Base-by-base conservation (phyloP, 2,888 invertebrate species). In the Yponomeuta cagnagella region DNA sequence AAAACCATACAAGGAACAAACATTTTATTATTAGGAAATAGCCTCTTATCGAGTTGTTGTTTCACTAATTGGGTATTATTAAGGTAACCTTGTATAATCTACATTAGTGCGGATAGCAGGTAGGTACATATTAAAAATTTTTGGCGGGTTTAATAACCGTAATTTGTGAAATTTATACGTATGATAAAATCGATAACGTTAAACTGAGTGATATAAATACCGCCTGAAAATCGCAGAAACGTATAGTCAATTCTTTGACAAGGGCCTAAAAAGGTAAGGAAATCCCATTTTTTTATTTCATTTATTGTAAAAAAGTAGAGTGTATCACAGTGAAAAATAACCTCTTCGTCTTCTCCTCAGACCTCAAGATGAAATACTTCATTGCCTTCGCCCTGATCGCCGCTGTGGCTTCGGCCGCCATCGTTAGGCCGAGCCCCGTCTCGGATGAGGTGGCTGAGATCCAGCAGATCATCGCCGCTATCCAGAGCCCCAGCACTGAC, bases 341-440 rank as follows among this genome's bases (percentile, higher is more conserved):
- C 30, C 8, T 5, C n/a, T 43, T 2, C 43, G 10, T 67, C 33
- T 67, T 43, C 15, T 31, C 31, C 31, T 65, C 48, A 83, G 80
- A 76, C 75, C 69, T 76, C 75, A 82, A 77, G 67, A 88, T 88
- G 88, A 87, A 88, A 82, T 85, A 77, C 83, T 77, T 89, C 76
- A 67, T 85, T 58, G 82, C 82, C 69, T 76, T 89, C 76, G 82
- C 84, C 68, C 76, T 86, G 66, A 77, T 86, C 78, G 86, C 78
- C 78, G 86, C 79, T 75, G 84, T 84, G 79, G 85, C 86, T 69
- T 81, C 83, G 74, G 84, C 83, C 73, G 77, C 77, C 69, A 68
- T 74, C 71, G 9, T 79, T 63, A 78, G 74, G 72, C 81, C 80
- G 52, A 70, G 75, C 5, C 70, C 69, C 63, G 71, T 76, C 70